Evolutionary conservation across 2,797 vertebrate genomes (phyloP).

Genomic region (Sebastes oblongus): DNA sequence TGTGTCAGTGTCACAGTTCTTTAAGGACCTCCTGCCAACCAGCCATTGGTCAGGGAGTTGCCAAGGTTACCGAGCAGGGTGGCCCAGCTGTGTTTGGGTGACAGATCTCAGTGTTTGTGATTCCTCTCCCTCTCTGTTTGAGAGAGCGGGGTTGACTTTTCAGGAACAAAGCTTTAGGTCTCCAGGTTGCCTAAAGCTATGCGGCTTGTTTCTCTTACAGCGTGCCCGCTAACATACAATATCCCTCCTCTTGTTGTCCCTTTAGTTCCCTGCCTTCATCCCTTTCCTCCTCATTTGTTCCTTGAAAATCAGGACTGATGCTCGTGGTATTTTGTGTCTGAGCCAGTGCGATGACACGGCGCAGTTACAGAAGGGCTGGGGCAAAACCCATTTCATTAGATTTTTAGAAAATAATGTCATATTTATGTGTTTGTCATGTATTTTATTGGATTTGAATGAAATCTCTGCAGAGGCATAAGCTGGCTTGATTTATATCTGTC

Average conservation of each 20-base stretch:
- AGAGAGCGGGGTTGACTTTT: conserved; percentile 31
- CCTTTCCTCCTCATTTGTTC: background rate
- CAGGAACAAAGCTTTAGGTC: conserved; percentile 42
- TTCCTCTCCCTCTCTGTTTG: conserved; percentile 13
- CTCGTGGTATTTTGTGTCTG: conserved; percentile 2
- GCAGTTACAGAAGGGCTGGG: background rate
- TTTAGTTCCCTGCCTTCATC: background rate
- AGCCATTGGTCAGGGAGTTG: conserved; percentile 71
- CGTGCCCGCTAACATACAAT: background rate
- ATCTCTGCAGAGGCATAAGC: conserved; percentile 51
- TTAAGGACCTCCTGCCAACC: conserved; percentile 58
- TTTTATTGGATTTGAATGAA: conserved; percentile 70
- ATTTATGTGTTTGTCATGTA: conserved; percentile 59
- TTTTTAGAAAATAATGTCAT: conserved; percentile 28
- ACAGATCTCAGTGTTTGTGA: conserved; percentile 53
- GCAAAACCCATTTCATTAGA: conserved; percentile 40
- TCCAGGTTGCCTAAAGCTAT: conserved; percentile 38
- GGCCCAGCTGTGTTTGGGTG: conserved; percentile 57
- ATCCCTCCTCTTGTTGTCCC: conserved; percentile 9
- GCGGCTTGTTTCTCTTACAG: conserved; percentile 26
- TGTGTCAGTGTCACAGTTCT: conserved; percentile 50
- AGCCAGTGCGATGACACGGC: conserved; percentile 1
- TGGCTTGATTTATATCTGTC: conserved; percentile 66
- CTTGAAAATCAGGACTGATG: background rate
- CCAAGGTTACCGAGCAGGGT: conserved; percentile 70